Conservation (phyloP, 2,888 invertebrate species). For the Drepana falcataria region DNA sequence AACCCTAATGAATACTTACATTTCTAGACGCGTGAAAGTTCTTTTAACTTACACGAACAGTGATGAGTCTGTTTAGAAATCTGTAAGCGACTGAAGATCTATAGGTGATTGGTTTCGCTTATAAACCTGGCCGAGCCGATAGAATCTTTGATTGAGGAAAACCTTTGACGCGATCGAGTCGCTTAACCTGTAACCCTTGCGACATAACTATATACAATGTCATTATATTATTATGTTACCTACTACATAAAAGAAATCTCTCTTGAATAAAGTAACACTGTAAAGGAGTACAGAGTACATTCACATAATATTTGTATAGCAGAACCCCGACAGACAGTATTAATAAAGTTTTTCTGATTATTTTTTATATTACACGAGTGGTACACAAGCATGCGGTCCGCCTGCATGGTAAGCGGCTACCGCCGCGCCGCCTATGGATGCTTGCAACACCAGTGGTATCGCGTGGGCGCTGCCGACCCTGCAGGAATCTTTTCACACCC, state of each 20-base stretch:
- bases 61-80: neutral
- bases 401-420: too few species aligned
- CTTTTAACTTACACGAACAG: neutral
- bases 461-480: too few species aligned
- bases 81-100: neutral
- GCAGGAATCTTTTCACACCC: too few species aligned
- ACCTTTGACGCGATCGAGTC: neutral
- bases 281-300: constrained; percentile 6
- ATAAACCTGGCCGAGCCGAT: neutral
- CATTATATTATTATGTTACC: neutral
- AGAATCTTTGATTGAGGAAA: neutral
- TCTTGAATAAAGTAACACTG: neutral
- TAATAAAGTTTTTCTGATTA: too few species aligned
- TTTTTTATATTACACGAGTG: too few species aligned
- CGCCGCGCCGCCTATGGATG: too few species aligned
- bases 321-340: too few species aligned
- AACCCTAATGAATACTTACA: neutral
- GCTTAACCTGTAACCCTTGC: neutral
- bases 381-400: too few species aligned
- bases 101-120: neutral
- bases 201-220: neutral
- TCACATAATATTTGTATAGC: constrained; percentile 3
- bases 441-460: too few species aligned
- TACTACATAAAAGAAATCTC: neutral
- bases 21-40: neutral